These are phyloP conservation scores for Pygoscelis adeliae DNA, from an alignment of 2,113 vertebrate genomes.

Conservation along the genomic window DNA sequence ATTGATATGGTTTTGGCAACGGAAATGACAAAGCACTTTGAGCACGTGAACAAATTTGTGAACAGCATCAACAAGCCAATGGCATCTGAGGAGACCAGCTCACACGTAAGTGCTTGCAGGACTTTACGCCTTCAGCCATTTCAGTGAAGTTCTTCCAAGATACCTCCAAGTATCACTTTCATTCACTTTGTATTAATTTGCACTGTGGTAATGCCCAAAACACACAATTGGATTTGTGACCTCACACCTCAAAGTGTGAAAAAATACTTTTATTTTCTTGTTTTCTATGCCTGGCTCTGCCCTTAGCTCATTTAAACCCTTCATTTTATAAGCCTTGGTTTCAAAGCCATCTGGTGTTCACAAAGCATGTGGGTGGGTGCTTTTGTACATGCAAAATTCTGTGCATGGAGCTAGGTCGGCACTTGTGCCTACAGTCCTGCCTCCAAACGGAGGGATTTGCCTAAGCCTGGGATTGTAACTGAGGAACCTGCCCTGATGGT, in stretches of 20 bases:
- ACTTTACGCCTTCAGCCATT: background rate
- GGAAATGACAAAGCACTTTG: constrained; percentile 97
- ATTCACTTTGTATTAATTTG: background rate
- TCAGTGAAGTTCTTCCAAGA: background rate
- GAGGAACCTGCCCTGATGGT: background rate
- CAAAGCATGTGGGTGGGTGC: background rate
- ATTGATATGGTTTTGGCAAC: constrained; percentile 98
- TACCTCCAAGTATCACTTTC: background rate
- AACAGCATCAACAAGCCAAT: constrained; percentile 96
- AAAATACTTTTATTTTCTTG: background rate
- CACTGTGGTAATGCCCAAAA: background rate
- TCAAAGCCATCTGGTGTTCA: background rate
- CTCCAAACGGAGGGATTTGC: background rate
- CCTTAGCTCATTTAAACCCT: background rate
- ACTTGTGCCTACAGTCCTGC: background rate
- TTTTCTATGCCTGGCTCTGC: background rate
- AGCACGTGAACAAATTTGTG: constrained; percentile 96
- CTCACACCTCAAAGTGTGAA: background rate
- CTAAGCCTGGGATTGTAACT: background rate
- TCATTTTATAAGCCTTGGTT: background rate
- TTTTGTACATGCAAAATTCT: background rate
- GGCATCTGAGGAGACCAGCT: constrained; percentile 84
- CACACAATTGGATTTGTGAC: background rate
- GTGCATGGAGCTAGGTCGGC: background rate
- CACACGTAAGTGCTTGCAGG: constrained; percentile 56